Percentiles rank a stretch among this genome's conserved stretches.
These are phyloP conservation scores for Myotis brandtii DNA, from an alignment of 2,113 vertebrate genomes.

Conservation along the genomic window DNA sequence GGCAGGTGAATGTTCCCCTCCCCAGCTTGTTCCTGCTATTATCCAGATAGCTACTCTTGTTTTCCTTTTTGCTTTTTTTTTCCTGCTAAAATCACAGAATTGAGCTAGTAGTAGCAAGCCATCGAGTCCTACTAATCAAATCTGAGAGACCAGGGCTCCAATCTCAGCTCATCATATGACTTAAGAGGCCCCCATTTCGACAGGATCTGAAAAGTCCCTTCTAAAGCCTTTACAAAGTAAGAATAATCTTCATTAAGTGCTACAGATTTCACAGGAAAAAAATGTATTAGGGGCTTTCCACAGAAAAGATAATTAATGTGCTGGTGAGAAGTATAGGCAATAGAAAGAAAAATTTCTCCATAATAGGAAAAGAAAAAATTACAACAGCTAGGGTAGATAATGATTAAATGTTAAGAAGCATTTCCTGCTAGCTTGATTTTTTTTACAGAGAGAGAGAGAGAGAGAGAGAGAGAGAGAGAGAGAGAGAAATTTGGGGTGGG, in stretches of 20 bases:
- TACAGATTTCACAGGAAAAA: conserved; percentile 62
- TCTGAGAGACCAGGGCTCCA: background rate
- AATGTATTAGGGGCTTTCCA: conserved; percentile 72
- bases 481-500: background rate
- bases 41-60: conserved; percentile 52
- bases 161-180: conserved; percentile 56
- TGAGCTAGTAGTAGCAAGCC: conserved; percentile 61
- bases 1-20: background rate
- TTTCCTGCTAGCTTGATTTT: conserved; percentile 74
- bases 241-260: conserved; percentile 80
- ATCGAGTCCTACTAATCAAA: conserved; percentile 59
- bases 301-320: conserved; percentile 71
- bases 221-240: conserved; percentile 63
- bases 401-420: conserved; percentile 73
- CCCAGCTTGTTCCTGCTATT: conserved; percentile 60
- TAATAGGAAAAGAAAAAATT: conserved; percentile 72
- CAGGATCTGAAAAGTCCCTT: conserved; percentile 67
- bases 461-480: conserved; percentile 25
- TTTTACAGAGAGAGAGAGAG: conserved; percentile 62
- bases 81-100: conserved; percentile 59
- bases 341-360: conserved; percentile 73
- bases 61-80: conserved; percentile 62
- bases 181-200: conserved; percentile 68
- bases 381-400: conserved; percentile 58
- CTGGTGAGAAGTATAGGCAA: conserved; percentile 56